Evolutionary conservation across 1,140 invertebrate species (phyloP).

Genomic region (Leucophenga varia): DNA sequence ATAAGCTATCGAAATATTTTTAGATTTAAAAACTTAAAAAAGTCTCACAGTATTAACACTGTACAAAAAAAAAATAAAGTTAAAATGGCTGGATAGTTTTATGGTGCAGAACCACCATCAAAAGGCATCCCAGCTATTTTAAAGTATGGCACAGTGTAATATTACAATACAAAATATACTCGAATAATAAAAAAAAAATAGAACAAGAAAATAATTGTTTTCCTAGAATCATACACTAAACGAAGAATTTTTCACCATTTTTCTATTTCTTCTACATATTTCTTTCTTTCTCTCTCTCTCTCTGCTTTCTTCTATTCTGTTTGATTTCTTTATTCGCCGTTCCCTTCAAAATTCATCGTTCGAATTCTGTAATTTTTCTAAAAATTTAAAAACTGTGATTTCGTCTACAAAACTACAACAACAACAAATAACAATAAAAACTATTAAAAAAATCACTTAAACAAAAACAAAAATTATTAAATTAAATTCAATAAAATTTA

Average conservation of each 20-base stretch:
- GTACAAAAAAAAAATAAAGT: no score
- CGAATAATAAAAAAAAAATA: no score
- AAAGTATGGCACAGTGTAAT: no score
- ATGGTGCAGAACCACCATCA: no score
- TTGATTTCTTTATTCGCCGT: constrained; percentile 37
- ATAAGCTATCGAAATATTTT: no score
- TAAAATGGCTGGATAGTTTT: no score
- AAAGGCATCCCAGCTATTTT: no score
- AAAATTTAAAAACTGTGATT: no score
- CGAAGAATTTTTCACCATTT: neutral
- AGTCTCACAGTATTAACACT: no score
- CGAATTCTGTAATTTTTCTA: constrained; percentile 3
- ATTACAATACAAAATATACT: no score
- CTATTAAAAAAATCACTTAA: constrained; percentile 18
- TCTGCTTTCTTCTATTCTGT: constrained; percentile 26
- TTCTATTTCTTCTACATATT: neutral
- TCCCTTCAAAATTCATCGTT: constrained; percentile 1
- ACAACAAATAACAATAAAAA: constrained; percentile 24
- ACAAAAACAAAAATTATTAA: constrained; percentile 16
- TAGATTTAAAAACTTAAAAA: no score
- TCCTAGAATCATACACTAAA: neutral
- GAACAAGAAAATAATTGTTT: neutral
- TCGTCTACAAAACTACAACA: constrained; percentile 20
- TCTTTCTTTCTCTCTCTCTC: neutral
- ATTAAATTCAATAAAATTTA: neutral